phyloP scores from a whole-genome alignment of 2,888 invertebrate genomes.

The Orchesellides sinensis region DNA sequence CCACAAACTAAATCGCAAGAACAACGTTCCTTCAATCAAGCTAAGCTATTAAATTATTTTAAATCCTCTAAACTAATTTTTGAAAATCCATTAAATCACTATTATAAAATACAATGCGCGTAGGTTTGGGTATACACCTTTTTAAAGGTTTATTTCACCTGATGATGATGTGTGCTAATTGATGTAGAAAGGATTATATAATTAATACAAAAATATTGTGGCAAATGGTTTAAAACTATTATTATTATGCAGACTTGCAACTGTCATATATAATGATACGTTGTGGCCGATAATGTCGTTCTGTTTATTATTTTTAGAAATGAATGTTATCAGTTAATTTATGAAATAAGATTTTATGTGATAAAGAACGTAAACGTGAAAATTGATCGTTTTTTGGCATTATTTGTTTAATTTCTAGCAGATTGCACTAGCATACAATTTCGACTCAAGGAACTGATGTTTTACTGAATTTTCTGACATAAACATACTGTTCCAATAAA shows the following conservation, averaged over 20 bases:
- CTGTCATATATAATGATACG: constrained; percentile 15
- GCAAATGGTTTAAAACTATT: constrained; percentile 47
- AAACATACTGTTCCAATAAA: constrained; percentile 80
- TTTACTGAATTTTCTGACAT: constrained; percentile 79
- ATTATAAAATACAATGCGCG: constrained; percentile 3
- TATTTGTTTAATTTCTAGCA: neutral
- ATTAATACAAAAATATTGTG: constrained; percentile 26
- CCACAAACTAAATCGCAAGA: constrained; percentile 41
- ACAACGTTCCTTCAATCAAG: neutral
- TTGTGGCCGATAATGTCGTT: constrained; percentile 13
- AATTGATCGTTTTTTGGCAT: neutral
- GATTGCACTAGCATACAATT: constrained; percentile 58
- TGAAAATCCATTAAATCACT: constrained; percentile 29
- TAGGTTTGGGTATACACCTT: constrained; percentile 45
- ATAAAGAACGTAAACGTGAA: constrained; percentile 35
- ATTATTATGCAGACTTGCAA: constrained; percentile 39
- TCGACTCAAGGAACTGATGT: constrained; percentile 76
- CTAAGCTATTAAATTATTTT: constrained; percentile 41
- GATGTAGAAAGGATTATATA: constrained; percentile 17
- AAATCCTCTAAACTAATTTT: constrained; percentile 41
- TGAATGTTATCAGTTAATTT: constrained; percentile 52
- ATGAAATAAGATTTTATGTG: constrained; percentile 56
- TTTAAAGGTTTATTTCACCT: constrained; percentile 55
- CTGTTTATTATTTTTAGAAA: constrained; percentile 56
- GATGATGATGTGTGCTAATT: constrained; percentile 62